Conservation (phyloP, 2,113 vertebrate species). For the Plestiodon gilberti region DNA sequence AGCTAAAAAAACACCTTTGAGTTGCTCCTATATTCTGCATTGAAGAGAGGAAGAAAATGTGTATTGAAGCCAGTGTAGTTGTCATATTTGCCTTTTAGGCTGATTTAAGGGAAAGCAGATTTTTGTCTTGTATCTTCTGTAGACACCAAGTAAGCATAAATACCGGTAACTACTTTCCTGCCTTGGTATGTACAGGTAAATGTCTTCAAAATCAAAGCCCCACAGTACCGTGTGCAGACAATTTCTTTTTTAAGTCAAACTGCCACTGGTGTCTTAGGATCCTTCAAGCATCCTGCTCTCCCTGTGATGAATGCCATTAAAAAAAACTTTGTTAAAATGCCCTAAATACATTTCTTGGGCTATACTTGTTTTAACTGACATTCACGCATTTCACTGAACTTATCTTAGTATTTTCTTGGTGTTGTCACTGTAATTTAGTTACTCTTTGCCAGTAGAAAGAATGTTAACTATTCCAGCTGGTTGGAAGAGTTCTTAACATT, state of each 20-base stretch:
- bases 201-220: not conserved
- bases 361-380: not conserved
- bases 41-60: not conserved
- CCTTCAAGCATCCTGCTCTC: not conserved
- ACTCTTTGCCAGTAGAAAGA: not conserved
- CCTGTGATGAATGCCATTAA: not conserved
- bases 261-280: not conserved
- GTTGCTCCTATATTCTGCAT: not conserved
- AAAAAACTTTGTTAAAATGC: not conserved
- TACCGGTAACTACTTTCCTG: not conserved
- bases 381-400: not conserved
- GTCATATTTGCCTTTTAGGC: not conserved
- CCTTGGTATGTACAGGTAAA: not conserved
- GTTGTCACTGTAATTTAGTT: not conserved
- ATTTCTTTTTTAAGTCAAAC: not conserved
- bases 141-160: not conserved
- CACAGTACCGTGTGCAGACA: not conserved
- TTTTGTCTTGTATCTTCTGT: not conserved
- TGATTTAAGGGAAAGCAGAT: not conserved
- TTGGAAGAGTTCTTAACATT: not conserved
- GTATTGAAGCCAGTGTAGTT: not conserved
- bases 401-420: not conserved
- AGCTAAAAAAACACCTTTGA: slow-evolving; percentile 7
- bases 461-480: not conserved
- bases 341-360: not conserved